Percentiles rank a stretch among this genome's conserved stretches.
phyloP scores from a whole-genome alignment of 2,888 invertebrate species.

The Drosophila percnosoma region DNA sequence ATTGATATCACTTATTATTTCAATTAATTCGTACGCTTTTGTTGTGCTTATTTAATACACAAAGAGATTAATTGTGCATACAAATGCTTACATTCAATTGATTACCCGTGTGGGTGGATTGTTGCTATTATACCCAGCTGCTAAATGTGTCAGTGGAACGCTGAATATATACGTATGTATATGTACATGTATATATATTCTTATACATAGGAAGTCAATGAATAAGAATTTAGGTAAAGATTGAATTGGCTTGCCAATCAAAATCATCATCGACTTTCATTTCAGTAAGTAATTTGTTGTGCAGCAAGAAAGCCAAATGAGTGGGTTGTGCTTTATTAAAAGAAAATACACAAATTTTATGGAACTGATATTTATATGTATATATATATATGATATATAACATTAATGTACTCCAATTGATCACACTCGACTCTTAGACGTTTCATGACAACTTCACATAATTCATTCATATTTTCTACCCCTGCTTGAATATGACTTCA shows the following conservation, averaged over 20 bases:
- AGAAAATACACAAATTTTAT: background rate
- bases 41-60: constrained; percentile 42
- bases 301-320: background rate
- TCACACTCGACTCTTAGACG: background rate
- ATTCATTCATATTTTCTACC: constrained; percentile 12
- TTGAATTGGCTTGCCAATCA: background rate
- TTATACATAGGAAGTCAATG: constrained; percentile 35
- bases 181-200: background rate
- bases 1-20: constrained; percentile 70
- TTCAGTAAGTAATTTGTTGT: background rate
- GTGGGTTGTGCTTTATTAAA: background rate
- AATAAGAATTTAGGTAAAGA: constrained; percentile 2
- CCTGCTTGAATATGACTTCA: constrained; percentile 25
- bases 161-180: constrained; percentile 1
- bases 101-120: constrained; percentile 40
- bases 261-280: background rate
- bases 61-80: constrained; percentile 60
- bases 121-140: constrained; percentile 51
- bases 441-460: constrained; percentile 1
- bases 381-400: background rate
- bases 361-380: background rate
- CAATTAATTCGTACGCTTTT: constrained; percentile 76
- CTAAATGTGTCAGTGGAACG: constrained; percentile 65
- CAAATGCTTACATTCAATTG: constrained; percentile 38
- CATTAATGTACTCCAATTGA: background rate